Evolutionary conservation across 2,797 vertebrate genomes (phyloP), one percentile per base, ranked within the genome.

Genomic region (Vultur gryphus): DNA sequence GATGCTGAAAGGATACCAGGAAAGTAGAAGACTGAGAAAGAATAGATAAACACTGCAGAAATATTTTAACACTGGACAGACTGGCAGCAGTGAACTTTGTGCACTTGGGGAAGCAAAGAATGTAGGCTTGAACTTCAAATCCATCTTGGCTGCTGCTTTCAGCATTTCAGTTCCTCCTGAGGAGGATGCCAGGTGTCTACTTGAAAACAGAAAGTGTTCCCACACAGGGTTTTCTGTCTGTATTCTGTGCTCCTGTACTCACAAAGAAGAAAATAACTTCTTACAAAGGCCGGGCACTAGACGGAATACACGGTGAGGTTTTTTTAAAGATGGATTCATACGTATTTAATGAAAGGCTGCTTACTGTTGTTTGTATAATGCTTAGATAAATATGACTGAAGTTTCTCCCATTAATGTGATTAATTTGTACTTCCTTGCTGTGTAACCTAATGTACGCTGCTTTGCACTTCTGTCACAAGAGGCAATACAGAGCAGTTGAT

Each of bases 161-260:
- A 93, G 66, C 46, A 58, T 88, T 97, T 96, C 61, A 8, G 3
- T 82, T 92, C 8, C 78, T 94, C 54, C 35, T 54, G 12, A 39
- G 54, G 26, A 90, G 81, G 76, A 95, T 94, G 90, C 90, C 93
- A 96, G 91, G 87, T 78, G 57, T 93, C 84, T 95, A 73, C 46
- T 67, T 90, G 86, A 95, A 97, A 84, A 92, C 7, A 65, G 62
- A 84, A 88, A 90, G 77, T 95, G 66, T 93, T 97, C 48, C 86
- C 78, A 83, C 71, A 20, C 41, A 67, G 41, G 31, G 19, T 11
- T 89, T 95, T 96, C 57, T 92, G 35, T 87, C 90, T 70, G 10
- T 79, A 7, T 28, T 89, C 43, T 59, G 24, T 43, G 23, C 9
- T 82, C 4, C 70, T 76, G 7, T 64, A 8, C 24, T 76, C 20